Conservation (phyloP, 2,888 invertebrate genomes). For the Plagodis pulveraria region DNA sequence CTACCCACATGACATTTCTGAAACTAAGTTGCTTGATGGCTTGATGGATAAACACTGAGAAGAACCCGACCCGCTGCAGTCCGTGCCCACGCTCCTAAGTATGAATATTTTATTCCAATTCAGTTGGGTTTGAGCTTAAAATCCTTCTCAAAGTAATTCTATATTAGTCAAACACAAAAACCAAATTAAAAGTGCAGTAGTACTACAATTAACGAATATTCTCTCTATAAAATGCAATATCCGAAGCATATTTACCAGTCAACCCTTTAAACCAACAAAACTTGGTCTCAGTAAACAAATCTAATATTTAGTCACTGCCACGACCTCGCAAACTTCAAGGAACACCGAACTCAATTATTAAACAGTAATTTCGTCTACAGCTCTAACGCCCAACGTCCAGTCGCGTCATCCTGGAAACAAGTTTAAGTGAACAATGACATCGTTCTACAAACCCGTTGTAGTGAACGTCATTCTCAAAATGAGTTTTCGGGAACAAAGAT, state of each 20-base stretch:
- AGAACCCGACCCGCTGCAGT: too few relatives aligned
- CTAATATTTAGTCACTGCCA: conserved; percentile 19
- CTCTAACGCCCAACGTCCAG: conserved; percentile 4
- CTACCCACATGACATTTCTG: too few relatives aligned
- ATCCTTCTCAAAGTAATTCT: too few relatives aligned
- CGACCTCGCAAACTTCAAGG: conserved; percentile 17
- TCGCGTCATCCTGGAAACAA: conserved; percentile 10
- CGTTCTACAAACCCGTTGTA: conserved; percentile 18
- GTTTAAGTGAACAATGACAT: conserved; percentile 20
- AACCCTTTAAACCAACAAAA: background rate
- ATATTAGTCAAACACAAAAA: too few relatives aligned
- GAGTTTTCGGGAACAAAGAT: conserved; percentile 25
- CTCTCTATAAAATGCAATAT: background rate
- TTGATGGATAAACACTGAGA: too few relatives aligned
- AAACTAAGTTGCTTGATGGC: too few relatives aligned
- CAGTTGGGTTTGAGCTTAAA: too few relatives aligned
- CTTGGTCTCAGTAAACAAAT: conserved; percentile 17
- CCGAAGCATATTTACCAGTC: background rate
- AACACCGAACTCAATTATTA: conserved; percentile 21
- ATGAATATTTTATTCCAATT: too few relatives aligned
- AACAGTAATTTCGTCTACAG: conserved; percentile 23
- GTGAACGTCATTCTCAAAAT: conserved; percentile 21
- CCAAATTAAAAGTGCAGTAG: too few relatives aligned
- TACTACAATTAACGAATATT: too few relatives aligned
- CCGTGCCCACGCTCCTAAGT: too few relatives aligned